Evolutionary conservation across 64 coral and sea anemone species (phyloP).

Genomic region (Acropora tenuis): DNA sequence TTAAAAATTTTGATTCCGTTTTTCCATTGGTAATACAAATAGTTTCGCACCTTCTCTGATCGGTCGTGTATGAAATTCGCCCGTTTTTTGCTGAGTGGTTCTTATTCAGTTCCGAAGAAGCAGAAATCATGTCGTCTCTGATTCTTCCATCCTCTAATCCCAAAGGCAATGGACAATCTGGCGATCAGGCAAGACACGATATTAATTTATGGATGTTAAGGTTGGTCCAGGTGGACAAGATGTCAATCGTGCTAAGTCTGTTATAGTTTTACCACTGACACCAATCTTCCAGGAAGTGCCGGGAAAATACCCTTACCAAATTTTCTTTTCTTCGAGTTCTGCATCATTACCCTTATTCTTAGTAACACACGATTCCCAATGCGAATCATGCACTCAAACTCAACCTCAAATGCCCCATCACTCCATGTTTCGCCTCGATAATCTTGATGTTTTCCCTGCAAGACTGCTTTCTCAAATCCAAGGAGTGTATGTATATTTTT

Average conservation of each 20-base stretch:
- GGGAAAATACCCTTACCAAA: too few species aligned
- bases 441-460: constrained; percentile 1
- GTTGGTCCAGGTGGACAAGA: too few species aligned
- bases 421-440: not conserved
- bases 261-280: too few species aligned
- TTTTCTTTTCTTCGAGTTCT: too few species aligned
- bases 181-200: not conserved
- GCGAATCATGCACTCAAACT: too few species aligned
- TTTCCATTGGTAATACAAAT: not conserved
- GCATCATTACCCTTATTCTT: too few species aligned
- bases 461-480: not conserved
- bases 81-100: not conserved
- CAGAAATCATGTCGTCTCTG: not conserved
- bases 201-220: too few species aligned
- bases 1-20: too few species aligned
- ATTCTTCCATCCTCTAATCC: constrained; percentile 2
- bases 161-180: not conserved
- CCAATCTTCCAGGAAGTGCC: too few species aligned
- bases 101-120: constrained; percentile 6
- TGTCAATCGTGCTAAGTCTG: too few species aligned
- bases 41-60: not conserved
- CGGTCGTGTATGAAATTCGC: not conserved
- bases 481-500: constrained; percentile 24
- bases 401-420: too few species aligned
- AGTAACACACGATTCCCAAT: too few species aligned